phyloP scores from a whole-genome alignment of 2,888 invertebrate genomes.

The Hyposoter didymator region DNA sequence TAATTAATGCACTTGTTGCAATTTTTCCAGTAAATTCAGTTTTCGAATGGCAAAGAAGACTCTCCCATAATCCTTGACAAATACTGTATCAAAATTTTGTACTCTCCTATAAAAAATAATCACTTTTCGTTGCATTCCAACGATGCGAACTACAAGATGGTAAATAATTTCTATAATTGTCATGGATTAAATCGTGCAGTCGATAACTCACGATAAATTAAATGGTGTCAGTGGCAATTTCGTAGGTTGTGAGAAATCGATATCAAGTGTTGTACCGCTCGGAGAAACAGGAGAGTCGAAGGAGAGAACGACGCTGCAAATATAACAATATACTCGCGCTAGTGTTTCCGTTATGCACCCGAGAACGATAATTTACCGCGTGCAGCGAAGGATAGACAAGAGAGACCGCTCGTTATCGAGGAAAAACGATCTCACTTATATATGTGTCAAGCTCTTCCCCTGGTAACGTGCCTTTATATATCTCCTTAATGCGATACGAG shows the following conservation, averaged over 20 bases:
- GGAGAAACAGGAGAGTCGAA: conserved; percentile 40
- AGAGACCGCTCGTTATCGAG: conserved; percentile 59
- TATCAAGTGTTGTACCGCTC: conserved; percentile 4
- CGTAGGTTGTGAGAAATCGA: not conserved
- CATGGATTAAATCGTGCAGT: not conserved
- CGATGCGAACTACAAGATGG: too few relatives aligned
- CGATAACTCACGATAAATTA: not conserved
- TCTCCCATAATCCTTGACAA: too few relatives aligned
- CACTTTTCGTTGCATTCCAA: too few relatives aligned
- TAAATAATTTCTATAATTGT: too few relatives aligned
- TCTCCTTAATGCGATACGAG: conserved; percentile 48
- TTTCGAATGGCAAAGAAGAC: too few relatives aligned
- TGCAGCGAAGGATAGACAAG: conserved; percentile 29
- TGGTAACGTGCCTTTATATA: conserved; percentile 23
- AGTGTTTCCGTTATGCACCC: conserved; percentile 40
- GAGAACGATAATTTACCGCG: conserved; percentile 55
- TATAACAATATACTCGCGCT: conserved; percentile 19
- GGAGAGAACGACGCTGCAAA: not conserved
- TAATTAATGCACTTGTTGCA: too few relatives aligned
- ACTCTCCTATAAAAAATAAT: too few relatives aligned
- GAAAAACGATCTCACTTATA: conserved; percentile 58
- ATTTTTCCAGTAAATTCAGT: too few relatives aligned
- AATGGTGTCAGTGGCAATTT: not conserved
- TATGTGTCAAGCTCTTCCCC: conserved; percentile 30
- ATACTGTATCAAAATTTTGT: too few relatives aligned